phyloP scores from a whole-genome alignment of 2,888 invertebrate genomes.

The Stramonita haemastoma region DNA sequence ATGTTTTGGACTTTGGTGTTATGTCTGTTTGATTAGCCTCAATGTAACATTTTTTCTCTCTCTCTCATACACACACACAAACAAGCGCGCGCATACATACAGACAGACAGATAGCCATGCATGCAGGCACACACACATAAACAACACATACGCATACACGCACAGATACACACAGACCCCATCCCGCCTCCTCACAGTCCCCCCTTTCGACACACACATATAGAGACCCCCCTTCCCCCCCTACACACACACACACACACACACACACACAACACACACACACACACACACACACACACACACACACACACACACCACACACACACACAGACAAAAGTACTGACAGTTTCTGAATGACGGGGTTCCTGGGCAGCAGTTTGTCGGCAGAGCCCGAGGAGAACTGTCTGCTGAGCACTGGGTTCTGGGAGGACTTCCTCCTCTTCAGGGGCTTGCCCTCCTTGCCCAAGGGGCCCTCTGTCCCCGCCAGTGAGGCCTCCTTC shows the following conservation, averaged over 20 bases:
- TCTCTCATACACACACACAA: no score
- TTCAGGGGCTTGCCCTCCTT: slow-evolving; percentile 40
- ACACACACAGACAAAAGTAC: slow-evolving; percentile 12
- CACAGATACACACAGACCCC: neutral
- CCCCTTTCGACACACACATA: neutral
- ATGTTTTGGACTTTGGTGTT: no score
- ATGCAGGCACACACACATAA: no score
- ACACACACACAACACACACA: neutral
- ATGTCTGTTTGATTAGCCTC: no score
- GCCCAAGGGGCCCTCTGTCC: neutral
- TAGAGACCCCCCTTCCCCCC: no score
- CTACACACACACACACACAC: no score
- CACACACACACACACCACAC: no score
- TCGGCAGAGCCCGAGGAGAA: slow-evolving; percentile 50
- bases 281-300: neutral
- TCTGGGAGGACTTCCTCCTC: slow-evolving; percentile 41
- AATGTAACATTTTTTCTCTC: no score
- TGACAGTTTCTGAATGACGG: slow-evolving; percentile 53
- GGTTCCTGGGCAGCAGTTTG: slow-evolving; percentile 42
- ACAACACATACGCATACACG: no score
- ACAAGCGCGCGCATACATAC: no score
- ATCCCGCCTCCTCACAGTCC: neutral
- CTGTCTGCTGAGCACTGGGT: slow-evolving; percentile 45
- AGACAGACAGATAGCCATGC: no score
- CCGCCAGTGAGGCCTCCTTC: slow-evolving; percentile 39